Conservation (phyloP, 2,888 invertebrate species). For the Eueremaeus valkanovi region DNA sequence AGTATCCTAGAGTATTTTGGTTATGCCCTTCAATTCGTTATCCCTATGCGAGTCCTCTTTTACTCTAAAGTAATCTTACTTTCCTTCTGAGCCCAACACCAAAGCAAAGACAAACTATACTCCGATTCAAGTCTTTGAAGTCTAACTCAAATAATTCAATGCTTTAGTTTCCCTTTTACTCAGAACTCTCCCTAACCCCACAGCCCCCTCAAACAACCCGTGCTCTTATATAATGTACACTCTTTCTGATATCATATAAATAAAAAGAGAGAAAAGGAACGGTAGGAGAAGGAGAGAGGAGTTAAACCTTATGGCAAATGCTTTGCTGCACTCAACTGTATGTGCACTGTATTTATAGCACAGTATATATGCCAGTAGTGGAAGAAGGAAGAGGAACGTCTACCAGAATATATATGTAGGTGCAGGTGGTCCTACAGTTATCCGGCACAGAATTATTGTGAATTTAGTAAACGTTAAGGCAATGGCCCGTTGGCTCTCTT, state of each 20-base stretch:
- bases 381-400: slow-evolving; percentile 29
- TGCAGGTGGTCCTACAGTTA: slow-evolving; percentile 33
- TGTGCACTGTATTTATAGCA: not conserved
- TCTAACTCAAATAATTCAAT: slow-evolving; percentile 14
- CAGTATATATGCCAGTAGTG: slow-evolving; percentile 27
- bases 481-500: slow-evolving; percentile 7
- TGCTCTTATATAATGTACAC: not conserved
- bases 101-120: not conserved
- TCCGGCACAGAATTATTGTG: too few species aligned
- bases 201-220: not conserved
- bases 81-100: too few species aligned
- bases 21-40: too few species aligned
- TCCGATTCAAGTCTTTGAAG: not conserved
- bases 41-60: not conserved
- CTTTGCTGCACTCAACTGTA: not conserved
- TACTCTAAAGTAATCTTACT: too few species aligned
- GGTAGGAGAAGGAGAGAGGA: not conserved
- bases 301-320: slow-evolving; percentile 29
- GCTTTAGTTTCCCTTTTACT: slow-evolving; percentile 21
- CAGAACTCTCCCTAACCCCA: slow-evolving; percentile 5
- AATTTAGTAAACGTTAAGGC: not conserved
- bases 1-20: too few species aligned
- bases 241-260: not conserved
- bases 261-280: not conserved
- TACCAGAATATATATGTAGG: not conserved